Conservation (phyloP, 1,140 invertebrate species). For the silkworm (Bombyx mori) region DNA sequence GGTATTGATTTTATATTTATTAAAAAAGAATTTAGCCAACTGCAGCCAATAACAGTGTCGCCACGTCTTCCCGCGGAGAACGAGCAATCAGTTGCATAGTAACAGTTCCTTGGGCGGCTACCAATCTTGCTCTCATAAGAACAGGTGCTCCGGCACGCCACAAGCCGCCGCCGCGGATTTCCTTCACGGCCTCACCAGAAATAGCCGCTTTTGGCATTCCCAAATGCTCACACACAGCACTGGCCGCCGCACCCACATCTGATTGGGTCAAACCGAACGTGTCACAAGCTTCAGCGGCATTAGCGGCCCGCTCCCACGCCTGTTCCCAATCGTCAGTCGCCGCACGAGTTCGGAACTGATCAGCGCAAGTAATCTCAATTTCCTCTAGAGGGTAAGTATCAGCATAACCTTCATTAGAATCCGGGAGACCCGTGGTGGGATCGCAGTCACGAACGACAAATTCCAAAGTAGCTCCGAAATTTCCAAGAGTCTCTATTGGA, state of each 20-base stretch:
- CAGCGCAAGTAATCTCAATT: conserved; percentile 76
- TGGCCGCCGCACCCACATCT: conserved; percentile 84
- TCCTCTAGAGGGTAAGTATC: conserved; percentile 89
- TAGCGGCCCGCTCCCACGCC: conserved; percentile 32
- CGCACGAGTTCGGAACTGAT: conserved; percentile 79
- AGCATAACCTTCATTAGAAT: conserved; percentile 77
- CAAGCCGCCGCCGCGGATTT: conserved; percentile 78
- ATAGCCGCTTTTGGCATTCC: conserved; percentile 82
- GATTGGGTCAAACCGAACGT: conserved; percentile 72
- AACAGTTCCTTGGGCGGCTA: conserved; percentile 79
- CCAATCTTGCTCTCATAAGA: conserved; percentile 87
- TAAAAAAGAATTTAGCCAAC: conserved; percentile 76
- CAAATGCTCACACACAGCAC: conserved; percentile 82
- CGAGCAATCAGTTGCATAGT: conserved; percentile 79
- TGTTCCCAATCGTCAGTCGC: conserved; percentile 40
- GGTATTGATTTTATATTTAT: too few species aligned
- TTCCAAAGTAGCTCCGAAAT: conserved; percentile 90
- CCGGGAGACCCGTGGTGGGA: conserved; percentile 89
- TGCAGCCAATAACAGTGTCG: conserved; percentile 88
- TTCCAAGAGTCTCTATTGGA: conserved; percentile 78
- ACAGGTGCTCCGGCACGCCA: conserved; percentile 85
- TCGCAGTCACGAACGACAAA: conserved; percentile 97
- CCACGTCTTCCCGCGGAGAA: conserved; percentile 75
- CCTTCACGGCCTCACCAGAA: conserved; percentile 57
- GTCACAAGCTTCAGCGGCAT: conserved; percentile 30